Evolutionary conservation across 2,113 vertebrate genomes (phyloP).

Genomic region (Leptobrachium ailaonicum): DNA sequence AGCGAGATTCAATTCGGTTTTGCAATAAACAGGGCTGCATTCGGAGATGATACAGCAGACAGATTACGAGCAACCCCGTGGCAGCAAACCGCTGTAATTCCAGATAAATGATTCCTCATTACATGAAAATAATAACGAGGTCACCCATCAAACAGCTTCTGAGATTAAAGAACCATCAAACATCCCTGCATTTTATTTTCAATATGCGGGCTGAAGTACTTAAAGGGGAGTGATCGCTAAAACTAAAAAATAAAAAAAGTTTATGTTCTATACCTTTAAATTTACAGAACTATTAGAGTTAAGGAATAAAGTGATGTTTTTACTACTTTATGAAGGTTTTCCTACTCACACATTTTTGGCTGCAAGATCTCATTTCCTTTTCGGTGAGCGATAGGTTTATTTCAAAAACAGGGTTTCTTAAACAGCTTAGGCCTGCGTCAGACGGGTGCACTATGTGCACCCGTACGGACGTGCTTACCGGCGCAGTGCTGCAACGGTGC

Average conservation of each 20-base stretch:
- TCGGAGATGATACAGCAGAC: conserved; percentile 45
- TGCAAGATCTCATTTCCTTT: no score
- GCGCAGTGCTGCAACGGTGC: no score
- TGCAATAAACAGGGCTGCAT: conserved; percentile 41
- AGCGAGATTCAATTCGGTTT: conserved; percentile 37
- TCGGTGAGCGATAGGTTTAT: no score
- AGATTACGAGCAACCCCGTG: conserved; percentile 49
- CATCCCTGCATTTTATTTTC: conserved; percentile 25
- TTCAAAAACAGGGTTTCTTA: no score
- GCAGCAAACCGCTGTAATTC: conserved; percentile 47
- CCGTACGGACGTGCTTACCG: no score
- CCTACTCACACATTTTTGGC: no score
- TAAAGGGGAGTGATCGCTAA: neutral
- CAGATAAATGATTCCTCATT: conserved; percentile 51
- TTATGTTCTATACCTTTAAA: neutral
- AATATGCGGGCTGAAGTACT: neutral
- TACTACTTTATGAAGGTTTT: no score
- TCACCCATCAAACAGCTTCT: conserved; percentile 43
- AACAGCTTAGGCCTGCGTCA: no score
- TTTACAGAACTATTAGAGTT: neutral
- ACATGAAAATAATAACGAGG: conserved; percentile 49
- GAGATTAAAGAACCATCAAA: conserved; percentile 45
- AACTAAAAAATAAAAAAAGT: no score
- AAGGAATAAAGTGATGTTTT: no score
- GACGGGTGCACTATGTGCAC: no score